Base-by-base conservation (phyloP, 2,113 vertebrate genomes). In the Nannobrachium achirus region DNA sequence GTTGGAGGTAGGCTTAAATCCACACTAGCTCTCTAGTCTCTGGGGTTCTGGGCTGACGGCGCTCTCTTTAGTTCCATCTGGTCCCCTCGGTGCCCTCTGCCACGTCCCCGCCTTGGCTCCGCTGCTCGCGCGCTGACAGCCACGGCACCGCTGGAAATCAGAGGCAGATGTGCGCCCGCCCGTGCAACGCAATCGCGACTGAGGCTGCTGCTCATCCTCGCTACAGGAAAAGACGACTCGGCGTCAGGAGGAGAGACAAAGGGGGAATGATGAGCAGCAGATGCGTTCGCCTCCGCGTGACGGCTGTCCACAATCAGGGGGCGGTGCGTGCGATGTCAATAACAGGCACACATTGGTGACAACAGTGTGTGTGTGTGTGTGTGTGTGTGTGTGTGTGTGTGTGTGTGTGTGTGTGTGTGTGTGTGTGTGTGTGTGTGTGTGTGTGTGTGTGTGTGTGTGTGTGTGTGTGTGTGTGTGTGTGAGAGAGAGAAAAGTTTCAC, bases 131-230 rank as follows among this genome's bases (percentile, higher is more conserved):
- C 56, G 76, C 74, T 60, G 77, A 79, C 80, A 71, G 74, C 76
- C 25, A 46, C 14, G 3, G 75, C 64, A 76, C 76, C n/a, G 42
- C 71, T 81, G 69, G 74, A 86, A 88, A 89, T 88, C 81, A 72
- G 82, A 85, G 73, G 87, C 89, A 89, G 87, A 89, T 90, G 87
- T 87, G 79, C 59, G 49, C 76, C 65, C 25, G 25, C 25, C 25
- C 69, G 7, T n/a, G 72, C 73, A 15, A 70, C 0, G 63, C 77
- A 68, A 52, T 33, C 25, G 6, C 3, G 3, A 33, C 3, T 5
- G 25, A 33, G 25, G 25, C 25, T 68, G 42, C 68, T 5, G 46
- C 77, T 73, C 80, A 66, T 82, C 76, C 13, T 55, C 15, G 40
- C 70, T 19, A 51, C 73, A 70, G 81, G 78, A 83, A 40, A 76